Evolutionary conservation across 2,113 vertebrate species (phyloP), one percentile per base, ranked within the genome.

Genomic region (Chiloscyllium plagiosum): DNA sequence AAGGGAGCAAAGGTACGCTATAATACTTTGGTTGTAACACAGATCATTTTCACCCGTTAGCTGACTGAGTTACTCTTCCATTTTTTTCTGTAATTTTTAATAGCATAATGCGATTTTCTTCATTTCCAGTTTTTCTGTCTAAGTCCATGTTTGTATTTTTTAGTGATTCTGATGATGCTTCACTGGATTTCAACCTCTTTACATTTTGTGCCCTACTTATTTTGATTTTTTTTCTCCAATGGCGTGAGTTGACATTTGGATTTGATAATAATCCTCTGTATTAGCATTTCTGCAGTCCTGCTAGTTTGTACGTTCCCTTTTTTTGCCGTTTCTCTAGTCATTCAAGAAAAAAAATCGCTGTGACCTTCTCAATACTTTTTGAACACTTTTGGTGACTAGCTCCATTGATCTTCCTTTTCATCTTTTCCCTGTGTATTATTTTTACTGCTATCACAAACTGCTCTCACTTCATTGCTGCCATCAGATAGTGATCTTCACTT

Each of bases 201-300:
- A 24, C 86, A 26, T 90, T 90, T 10, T 90, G 50, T 90, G 52
- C 8, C 56, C 50, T 56, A 61, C 29, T 89, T 50, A n/a, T 80
- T 89, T 89, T 56, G 52, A 56, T 90, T 50, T 90, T 90, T 50
- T 90, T 52, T 90, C 0, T 90, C 87, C 87, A 90, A 33, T 90
- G 24, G 47, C 87, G 61, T 2, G 4, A 12, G 10, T 20, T 90
- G 8, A 8, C 13, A 37, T 50, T 61, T 61, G 87, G 87, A 90
- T 90, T 90, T 56, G 24, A 22, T 90, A 61, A 33, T 26, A 90
- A 61, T 61, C 87, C 26, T 56, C 87, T 26, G 0, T 90, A 61
- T 90, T 52, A 52, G 29, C 33, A 29, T 26, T 29, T 26, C 26
- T 61, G 86, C 52, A 90, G 24, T 56, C 56, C 50, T 13, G 29